A percentile compares a stretch with the other conserved stretches of the same genome.
phyloP scores from a whole-genome alignment of 1,140 invertebrate species.

The Polypedilum vanderplanki region DNA sequence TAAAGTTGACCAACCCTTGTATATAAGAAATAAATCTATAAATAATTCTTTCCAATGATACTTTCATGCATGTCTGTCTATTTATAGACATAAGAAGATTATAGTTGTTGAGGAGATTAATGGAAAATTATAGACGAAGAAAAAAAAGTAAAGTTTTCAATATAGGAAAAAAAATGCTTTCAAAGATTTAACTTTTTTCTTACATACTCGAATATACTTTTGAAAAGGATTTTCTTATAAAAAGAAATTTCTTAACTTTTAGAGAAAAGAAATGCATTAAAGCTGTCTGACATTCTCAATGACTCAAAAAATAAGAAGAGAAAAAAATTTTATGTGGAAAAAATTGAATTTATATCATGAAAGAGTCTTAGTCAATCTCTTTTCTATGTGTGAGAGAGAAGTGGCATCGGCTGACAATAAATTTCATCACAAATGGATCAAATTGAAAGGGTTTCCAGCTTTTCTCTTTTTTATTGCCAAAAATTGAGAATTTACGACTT shows the following conservation, averaged over 20 bases:
- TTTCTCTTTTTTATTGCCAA: not conserved
- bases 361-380: not conserved
- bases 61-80: not conserved
- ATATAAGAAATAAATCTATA: not conserved
- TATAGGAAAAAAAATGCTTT: no score
- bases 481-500: conserved; percentile 12
- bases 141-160: no score
- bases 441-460: not conserved
- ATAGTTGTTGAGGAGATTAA: conserved; percentile 18
- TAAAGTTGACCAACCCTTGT: no score
- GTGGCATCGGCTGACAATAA: not conserved
- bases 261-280: no score
- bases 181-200: no score
- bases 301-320: not conserved
- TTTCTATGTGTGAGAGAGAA: not conserved
- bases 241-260: no score
- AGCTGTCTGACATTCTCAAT: no score
- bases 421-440: conserved; percentile 18
- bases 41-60: not conserved
- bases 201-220: no score
- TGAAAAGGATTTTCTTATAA: no score
- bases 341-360: not conserved
- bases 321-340: not conserved
- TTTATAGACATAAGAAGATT: conserved; percentile 6
- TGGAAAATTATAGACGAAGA: not conserved